Evolutionary conservation across 2,888 invertebrate species (phyloP).

Genomic region (Acrocera orbiculus): DNA sequence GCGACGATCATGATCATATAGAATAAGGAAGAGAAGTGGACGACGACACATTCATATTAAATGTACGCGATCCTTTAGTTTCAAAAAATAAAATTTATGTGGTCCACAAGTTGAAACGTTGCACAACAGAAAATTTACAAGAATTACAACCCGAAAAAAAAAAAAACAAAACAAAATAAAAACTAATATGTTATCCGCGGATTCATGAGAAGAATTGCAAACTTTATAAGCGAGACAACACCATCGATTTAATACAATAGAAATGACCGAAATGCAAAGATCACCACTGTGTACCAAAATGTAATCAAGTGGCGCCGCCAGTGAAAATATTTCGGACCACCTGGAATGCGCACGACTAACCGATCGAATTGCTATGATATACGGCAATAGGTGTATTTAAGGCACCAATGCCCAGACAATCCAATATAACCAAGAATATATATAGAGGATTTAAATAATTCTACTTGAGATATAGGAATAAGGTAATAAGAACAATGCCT

Average conservation of each 20-base stretch:
- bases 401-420: no score
- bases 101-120: conserved; percentile 7
- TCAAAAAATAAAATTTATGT: conserved; percentile 5
- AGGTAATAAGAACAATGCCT: no score
- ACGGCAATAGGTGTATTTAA: no score
- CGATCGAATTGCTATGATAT: conserved; percentile 8
- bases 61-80: neutral
- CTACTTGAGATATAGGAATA: no score
- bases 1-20: conserved; percentile 5
- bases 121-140: conserved; percentile 9
- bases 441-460: no score
- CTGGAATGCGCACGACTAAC: conserved; percentile 9
- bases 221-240: neutral
- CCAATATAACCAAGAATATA: no score
- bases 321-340: conserved; percentile 9
- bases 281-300: conserved; percentile 4
- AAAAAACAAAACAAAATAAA: neutral
- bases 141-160: neutral
- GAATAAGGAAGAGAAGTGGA: no score
- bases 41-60: conserved; percentile 3
- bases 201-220: conserved; percentile 1
- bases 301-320: conserved; percentile 8
- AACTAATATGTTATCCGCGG: conserved; percentile 5
- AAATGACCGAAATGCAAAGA: conserved; percentile 5
- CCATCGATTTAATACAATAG: conserved; percentile 2